phyloP scores from a whole-genome alignment of 2,113 vertebrate genomes.

The Myodes glareolus region DNA sequence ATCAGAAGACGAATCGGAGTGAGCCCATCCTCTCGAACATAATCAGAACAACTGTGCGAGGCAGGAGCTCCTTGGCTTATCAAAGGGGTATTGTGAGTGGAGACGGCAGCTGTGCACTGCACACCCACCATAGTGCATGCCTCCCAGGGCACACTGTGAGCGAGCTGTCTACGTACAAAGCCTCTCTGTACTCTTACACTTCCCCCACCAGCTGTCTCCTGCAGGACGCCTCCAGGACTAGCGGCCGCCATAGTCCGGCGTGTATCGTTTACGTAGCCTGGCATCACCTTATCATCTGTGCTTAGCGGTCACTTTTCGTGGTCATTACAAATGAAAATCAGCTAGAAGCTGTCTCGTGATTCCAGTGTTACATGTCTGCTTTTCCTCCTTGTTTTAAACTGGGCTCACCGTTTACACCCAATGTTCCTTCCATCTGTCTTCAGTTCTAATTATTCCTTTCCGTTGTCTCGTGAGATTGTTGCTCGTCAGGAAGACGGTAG shows the following conservation, averaged over 20 bases:
- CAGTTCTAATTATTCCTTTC: neutral
- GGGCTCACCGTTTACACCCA: neutral
- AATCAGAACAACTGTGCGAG: neutral
- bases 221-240: neutral
- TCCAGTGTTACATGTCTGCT: neutral
- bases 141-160: neutral
- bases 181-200: neutral
- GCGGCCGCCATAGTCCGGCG: neutral
- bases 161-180: neutral
- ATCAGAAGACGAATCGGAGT: neutral
- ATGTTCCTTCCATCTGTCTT: neutral
- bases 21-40: neutral
- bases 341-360: neutral
- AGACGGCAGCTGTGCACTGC: neutral
- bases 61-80: neutral
- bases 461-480: neutral
- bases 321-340: neutral
- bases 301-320: neutral
- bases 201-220: neutral
- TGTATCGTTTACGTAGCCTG: neutral
- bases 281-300: neutral
- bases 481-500: neutral
- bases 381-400: neutral
- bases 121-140: neutral
- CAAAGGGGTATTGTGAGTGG: neutral